Evolutionary conservation across 1,140 invertebrate genomes (phyloP), one percentile per base, ranked within the genome.

Genomic region (Macrostomum lignano): DNA sequence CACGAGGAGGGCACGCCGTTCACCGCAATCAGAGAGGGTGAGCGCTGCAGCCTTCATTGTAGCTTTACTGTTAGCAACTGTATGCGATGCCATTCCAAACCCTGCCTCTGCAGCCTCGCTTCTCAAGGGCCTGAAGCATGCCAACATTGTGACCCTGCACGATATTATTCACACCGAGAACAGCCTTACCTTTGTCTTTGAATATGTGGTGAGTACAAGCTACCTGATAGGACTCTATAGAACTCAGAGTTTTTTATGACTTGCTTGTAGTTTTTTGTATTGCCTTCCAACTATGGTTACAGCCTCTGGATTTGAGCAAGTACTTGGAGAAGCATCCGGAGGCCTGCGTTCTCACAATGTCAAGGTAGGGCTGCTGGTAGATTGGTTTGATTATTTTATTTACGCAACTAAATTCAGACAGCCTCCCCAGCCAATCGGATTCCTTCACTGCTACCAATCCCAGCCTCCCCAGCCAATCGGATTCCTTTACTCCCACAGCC

Each of bases 1-100:
- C 76, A 84, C 52, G 82, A 93, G 52, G 86, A 94, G 61, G 86
- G 86, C 20, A 76, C 82, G 38, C 84, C 84, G 14, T 93, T 93
- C 62, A 94, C 84, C 38, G 84, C 84, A 42, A 94, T 94, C 46
- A 65, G 84, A 37, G 86, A 94, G 64, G 55, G 55, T 59, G 37
- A 36, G 25, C 14, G 13, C 7, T 14, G n/a, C 6, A 11, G 11
- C 14, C 10, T 3, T 15, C 17, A 10, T 36, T 11, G 25, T 13
- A 10, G 17, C 7, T n/a, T 9, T 37, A 7, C 29, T 14, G 14
- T 25, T 7, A 21, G 15, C 19, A 30, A 6, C 19, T 30, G 14
- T 5, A 13, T 30, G 9, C 28, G 9, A 15, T 30, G 19, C 28
- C 11, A 7, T 30, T 30, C 20, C 15, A 6, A 5, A 7, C 20